Conservation (phyloP, 2,113 vertebrate genomes). For the Aegotheles bennettii region DNA sequence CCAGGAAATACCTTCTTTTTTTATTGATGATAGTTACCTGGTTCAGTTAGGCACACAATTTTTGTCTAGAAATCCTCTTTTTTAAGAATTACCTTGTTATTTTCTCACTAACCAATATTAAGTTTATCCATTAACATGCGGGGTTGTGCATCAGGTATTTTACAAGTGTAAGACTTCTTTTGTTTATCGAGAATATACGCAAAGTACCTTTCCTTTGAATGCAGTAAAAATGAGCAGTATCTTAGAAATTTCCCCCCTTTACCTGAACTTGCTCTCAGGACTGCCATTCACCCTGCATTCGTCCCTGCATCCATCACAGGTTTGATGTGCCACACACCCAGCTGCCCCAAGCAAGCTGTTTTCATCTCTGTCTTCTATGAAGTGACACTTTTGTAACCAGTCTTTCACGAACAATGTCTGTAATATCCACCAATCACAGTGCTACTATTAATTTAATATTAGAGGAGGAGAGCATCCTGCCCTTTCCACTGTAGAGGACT, state of each 20-base stretch:
- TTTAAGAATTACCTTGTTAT: background rate
- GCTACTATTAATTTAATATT: background rate
- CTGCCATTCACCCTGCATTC: too few relatives aligned
- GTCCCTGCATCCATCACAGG: background rate
- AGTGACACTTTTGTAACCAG: background rate
- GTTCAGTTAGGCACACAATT: background rate
- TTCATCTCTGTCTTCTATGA: background rate
- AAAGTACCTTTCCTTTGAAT: background rate
- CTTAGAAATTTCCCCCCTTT: background rate
- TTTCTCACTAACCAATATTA: background rate
- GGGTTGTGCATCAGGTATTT: background rate
- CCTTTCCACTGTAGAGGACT: background rate
- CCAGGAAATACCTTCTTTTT: background rate
- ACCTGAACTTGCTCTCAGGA: background rate
- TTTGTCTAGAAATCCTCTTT: background rate
- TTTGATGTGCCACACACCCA: background rate
- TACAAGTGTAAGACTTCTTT: background rate
- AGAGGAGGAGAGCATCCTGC: background rate
- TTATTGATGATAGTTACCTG: background rate
- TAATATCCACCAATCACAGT: accelerated
- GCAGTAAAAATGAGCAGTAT: background rate
- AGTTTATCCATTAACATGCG: background rate
- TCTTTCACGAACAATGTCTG: background rate
- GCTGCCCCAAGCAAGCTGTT: background rate
- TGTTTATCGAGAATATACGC: background rate